Evolutionary conservation across 23 tunicate species (phyloP), one percentile per base, ranked within the genome.

Genomic region (Oikopleura dioica): DNA sequence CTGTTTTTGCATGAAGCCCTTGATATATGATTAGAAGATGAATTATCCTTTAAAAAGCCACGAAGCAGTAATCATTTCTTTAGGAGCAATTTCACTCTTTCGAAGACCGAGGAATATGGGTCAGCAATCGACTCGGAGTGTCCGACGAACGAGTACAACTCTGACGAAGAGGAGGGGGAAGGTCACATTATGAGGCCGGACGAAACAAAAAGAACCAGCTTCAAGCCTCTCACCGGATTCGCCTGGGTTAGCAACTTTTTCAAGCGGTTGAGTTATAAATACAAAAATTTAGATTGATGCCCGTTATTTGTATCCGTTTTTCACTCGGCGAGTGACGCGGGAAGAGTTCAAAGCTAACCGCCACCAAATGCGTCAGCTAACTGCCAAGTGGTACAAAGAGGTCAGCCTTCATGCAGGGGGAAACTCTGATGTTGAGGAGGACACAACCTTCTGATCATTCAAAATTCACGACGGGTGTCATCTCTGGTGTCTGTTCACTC

Each of bases 311-410:
- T 80, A 84, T 5, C 97, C 97, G 12, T 91, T 91, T 77, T 91
- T 91, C 80, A 91, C 97, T n/a, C 82, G 97, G 79, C 82, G 85
- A 38, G 80, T 91, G 1, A 91, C 97, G 28, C 85, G 55, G 35
- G 68, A 89, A 91, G 97, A 91, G 75, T 37, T 91, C 82, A 91
- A 84, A 28, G 84, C 77, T 36, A 91, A 91, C 44, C 79, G 97
- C 12, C 85, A 86, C 35, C 95, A 91, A 69, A 91, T 91, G 97
- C 97, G 85, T 75, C 76, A 87, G 35, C 58, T 91, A 59, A 91
- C 97, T 0, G 85, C 85, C 82, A 91, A 91, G 75, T 91, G 97
- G 97, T 91, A 91, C 58, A 87, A 91, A 68, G 97, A 91, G 79
- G 96, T 89, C 12, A 59, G 92, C 34, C 69, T 89, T 31, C 96